Evolutionary conservation across 2,888 invertebrate species (phyloP).

Genomic region (Seladonia tumulorum): DNA sequence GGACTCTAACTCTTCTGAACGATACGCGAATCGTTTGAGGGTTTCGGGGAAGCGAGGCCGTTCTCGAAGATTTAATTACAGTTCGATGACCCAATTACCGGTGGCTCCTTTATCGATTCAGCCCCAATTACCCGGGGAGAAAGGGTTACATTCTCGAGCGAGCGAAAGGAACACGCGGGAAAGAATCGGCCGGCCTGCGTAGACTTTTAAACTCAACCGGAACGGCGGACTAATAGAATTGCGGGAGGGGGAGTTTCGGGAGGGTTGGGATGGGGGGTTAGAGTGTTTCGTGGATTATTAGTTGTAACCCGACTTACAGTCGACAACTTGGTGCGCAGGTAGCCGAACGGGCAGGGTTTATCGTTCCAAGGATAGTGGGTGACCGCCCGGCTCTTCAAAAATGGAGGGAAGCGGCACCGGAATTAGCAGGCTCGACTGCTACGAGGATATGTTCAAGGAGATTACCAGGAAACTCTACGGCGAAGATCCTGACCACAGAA

Average conservation of each 20-base stretch:
- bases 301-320: constrained; percentile 24
- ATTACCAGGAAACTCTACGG: constrained; percentile 96
- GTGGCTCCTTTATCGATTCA: constrained; percentile 12
- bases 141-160: constrained; percentile 1
- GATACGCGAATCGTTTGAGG: not conserved
- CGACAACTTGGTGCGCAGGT: constrained; percentile 58
- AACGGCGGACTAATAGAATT: not conserved
- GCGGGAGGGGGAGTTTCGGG: not conserved
- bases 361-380: constrained; percentile 60
- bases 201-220: not conserved
- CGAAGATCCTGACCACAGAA: constrained; percentile 87
- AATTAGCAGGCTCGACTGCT: constrained; percentile 86
- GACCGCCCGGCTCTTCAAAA: constrained; percentile 43
- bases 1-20: too few relatives aligned
- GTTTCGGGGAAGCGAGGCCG: constrained; percentile 20
- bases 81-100: constrained; percentile 38
- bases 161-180: not conserved
- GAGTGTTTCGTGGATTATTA: constrained; percentile 47
- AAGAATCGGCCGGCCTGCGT: not conserved
- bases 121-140: constrained; percentile 4
- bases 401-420: constrained; percentile 82
- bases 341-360: constrained; percentile 55
- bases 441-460: constrained; percentile 96
- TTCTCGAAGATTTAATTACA: constrained; percentile 45
- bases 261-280: not conserved